These are phyloP conservation scores for Listronotus oregonensis DNA, from an alignment of 1,140 invertebrate species.

Conservation along the genomic window DNA sequence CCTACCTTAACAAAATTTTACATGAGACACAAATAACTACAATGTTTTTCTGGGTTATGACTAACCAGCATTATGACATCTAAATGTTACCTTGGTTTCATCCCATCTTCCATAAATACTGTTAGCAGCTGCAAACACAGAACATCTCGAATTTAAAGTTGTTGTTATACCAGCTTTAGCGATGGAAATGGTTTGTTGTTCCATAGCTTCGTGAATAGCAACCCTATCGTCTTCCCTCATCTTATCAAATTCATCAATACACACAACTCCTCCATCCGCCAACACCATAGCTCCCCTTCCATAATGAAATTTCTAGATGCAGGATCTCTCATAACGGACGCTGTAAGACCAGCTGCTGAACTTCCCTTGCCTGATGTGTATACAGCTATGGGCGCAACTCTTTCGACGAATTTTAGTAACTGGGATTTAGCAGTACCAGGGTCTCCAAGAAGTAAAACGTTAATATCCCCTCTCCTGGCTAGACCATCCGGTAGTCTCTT, in stretches of 20 bases:
- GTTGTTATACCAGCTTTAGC: constrained; percentile 99
- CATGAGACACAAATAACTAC: no score
- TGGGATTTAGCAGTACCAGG: constrained; percentile 99
- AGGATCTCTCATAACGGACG: constrained; percentile 95
- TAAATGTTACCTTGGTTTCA: constrained; percentile 89
- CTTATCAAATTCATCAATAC: constrained; percentile 99
- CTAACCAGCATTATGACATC: no score
- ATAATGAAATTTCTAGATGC: constrained; percentile 94
- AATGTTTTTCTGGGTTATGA: no score
- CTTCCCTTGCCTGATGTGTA: constrained; percentile 99
- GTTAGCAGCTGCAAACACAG: constrained; percentile 97
- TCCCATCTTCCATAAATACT: constrained; percentile 99
- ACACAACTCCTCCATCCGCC: constrained; percentile 98
- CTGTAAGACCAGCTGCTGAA: constrained; percentile 97
- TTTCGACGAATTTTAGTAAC: constrained; percentile 96
- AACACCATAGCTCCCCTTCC: constrained; percentile 99
- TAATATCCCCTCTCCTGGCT: constrained; percentile 95
- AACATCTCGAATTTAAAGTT: constrained; percentile 96
- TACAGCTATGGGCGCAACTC: constrained; percentile 92
- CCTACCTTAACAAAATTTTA: no score
- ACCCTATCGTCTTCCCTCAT: constrained; percentile 98
- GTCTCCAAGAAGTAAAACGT: constrained; percentile 94
- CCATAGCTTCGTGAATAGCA: constrained; percentile 99
- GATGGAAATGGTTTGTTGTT: constrained; percentile 99
- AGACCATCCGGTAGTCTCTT: constrained; percentile 94